Evolutionary conservation across 2,113 vertebrate species (phyloP).

Genomic region (Mesitornis unicolor): DNA sequence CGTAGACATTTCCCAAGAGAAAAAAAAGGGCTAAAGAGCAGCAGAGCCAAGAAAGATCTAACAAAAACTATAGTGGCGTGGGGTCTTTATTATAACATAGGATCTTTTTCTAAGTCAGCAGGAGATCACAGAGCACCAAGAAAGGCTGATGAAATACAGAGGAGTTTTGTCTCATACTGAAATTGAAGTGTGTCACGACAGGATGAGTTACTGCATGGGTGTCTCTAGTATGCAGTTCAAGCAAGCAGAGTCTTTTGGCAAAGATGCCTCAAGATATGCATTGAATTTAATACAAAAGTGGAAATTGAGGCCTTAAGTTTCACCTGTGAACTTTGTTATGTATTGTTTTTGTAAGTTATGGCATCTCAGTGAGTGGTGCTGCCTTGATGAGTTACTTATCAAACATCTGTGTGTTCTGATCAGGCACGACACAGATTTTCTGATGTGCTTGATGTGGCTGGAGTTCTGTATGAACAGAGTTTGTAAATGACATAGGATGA

Average conservation of each 20-base stretch:
- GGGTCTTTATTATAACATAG: slow-evolving; percentile 8
- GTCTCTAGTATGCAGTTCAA: not conserved
- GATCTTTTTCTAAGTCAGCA: slow-evolving; percentile 23
- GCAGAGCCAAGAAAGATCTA: slow-evolving; percentile 25
- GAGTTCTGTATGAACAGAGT: not conserved
- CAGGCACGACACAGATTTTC: not conserved
- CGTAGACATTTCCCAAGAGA: slow-evolving; percentile 31
- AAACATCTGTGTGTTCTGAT: not conserved
- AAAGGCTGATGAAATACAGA: not conserved
- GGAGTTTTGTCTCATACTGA: not conserved
- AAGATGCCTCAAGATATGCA: not conserved
- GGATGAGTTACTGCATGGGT: not conserved
- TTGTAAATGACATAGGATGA: not conserved
- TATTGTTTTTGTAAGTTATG: not conserved
- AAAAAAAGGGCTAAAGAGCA: not conserved
- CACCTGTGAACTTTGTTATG: not conserved
- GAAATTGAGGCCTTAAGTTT: not conserved
- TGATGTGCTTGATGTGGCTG: not conserved
- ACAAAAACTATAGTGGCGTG: slow-evolving; percentile 18
- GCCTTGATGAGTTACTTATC: not conserved
- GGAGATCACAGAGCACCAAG: slow-evolving; percentile 30
- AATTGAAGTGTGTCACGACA: not conserved
- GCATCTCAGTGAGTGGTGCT: not conserved
- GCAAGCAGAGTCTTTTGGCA: not conserved
- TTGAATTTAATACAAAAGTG: not conserved